Conservation (phyloP, 2,888 invertebrate species). For the Scaptomyza reducta region DNA sequence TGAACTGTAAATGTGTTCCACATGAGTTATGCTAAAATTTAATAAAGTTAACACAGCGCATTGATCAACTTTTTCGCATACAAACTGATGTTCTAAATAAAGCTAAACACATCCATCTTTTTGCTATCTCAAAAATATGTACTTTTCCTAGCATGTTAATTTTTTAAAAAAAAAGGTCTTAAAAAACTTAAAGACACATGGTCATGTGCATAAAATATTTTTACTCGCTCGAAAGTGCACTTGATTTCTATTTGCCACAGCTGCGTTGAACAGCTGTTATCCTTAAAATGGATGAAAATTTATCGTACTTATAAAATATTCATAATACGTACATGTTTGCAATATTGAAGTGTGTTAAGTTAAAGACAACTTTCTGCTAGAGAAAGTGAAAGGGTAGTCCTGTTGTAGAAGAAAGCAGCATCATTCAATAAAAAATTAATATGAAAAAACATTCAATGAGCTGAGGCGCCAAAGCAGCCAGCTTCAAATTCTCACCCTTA, state of each 20-base stretch:
- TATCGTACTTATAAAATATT: not conserved
- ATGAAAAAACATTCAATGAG: constrained; percentile 43
- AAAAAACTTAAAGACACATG: not conserved
- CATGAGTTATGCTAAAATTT: constrained; percentile 55
- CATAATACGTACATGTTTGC: not conserved
- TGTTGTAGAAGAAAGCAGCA: constrained; percentile 20
- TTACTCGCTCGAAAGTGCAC: not conserved
- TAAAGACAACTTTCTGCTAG: not conserved
- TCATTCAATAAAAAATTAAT: constrained; percentile 78
- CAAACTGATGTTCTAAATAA: not conserved
- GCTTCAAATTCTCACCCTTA: not conserved
- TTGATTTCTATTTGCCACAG: not conserved
- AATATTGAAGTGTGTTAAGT: not conserved
- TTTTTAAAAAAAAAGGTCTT: not conserved
- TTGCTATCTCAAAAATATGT: not conserved
- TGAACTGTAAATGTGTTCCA: constrained; percentile 27
- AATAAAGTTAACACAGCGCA: constrained; percentile 57
- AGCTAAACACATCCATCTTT: not conserved
- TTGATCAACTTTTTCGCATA: not conserved
- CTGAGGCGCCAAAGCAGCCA: constrained; percentile 13
- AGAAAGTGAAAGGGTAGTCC: constrained; percentile 4
- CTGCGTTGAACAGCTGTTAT: not conserved
- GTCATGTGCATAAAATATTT: not conserved
- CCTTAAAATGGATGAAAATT: not conserved
- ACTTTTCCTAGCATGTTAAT: not conserved